Percentiles rank a stretch among this genome's conserved stretches.
Conservation (phyloP, 2,888 invertebrate genomes). For the Synanthedon myopaeformis region DNA sequence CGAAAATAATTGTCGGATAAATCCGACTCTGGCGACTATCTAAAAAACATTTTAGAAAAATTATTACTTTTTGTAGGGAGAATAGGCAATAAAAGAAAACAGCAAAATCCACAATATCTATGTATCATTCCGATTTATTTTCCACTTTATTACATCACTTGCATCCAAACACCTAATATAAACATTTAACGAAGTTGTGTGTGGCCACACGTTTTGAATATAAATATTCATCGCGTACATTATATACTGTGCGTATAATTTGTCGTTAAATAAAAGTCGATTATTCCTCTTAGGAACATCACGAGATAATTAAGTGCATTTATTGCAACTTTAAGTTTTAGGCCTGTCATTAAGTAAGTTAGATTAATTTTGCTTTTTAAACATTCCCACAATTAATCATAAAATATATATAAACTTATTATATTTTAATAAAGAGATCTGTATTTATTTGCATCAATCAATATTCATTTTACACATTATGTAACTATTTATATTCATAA, state of each 20-base stretch:
- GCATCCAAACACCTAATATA: constrained; percentile 27
- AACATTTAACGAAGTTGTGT: constrained; percentile 1
- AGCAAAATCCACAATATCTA: constrained; percentile 35
- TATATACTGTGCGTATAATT: not conserved
- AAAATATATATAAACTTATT: too few species aligned
- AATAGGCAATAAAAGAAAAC: constrained; percentile 25
- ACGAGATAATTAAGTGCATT: too few species aligned
- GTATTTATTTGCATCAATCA: constrained; percentile 1
- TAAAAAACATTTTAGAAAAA: too few species aligned
- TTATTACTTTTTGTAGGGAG: not conserved
- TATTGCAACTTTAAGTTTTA: too few species aligned
- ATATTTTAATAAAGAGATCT: not conserved
- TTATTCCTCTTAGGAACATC: not conserved
- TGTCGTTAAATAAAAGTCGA: not conserved
- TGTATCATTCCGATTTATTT: constrained; percentile 38
- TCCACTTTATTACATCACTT: constrained; percentile 36
- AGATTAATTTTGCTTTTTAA: too few species aligned
- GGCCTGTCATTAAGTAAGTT: not conserved
- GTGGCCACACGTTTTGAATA: not conserved
- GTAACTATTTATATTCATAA: not conserved
- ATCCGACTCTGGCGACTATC: too few species aligned
- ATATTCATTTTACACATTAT: not conserved
- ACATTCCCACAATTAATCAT: too few species aligned
- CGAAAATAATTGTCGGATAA: too few species aligned
- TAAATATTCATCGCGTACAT: not conserved